These are phyloP conservation scores for Apostichopus californicus DNA, from an alignment of 35 echinoderm and acorn worm species.

Conservation along the genomic window DNA sequence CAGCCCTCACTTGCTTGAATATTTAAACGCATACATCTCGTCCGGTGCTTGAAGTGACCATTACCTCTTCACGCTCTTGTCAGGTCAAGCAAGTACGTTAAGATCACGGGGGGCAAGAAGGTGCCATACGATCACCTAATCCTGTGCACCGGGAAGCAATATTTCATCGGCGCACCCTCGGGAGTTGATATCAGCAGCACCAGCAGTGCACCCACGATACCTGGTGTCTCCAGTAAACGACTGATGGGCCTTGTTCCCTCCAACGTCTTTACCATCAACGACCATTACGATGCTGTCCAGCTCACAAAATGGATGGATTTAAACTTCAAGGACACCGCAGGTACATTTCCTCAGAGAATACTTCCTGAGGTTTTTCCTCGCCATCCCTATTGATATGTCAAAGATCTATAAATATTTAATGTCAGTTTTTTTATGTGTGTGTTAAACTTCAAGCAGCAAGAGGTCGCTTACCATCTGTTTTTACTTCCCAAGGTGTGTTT, in stretches of 20 bases:
- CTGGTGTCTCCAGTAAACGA: constrained; percentile 59
- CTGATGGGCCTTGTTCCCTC: constrained; percentile 69
- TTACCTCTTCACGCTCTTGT: too few relatives aligned
- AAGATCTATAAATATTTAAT: too few relatives aligned
- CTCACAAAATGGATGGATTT: constrained; percentile 73
- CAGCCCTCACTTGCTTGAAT: too few relatives aligned
- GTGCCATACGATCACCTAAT: constrained; percentile 96
- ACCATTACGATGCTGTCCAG: constrained; percentile 73
- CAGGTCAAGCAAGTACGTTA: constrained; percentile 95
- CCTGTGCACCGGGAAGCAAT: constrained; percentile 85
- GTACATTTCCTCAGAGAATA: constrained; percentile 25
- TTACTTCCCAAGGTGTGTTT: too few relatives aligned
- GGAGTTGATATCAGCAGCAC: constrained; percentile 71
- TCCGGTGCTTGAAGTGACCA: too few relatives aligned
- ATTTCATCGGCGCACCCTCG: constrained; percentile 79
- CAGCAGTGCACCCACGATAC: constrained; percentile 58
- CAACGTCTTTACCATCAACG: constrained; percentile 86
- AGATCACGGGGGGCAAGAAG: constrained; percentile 73
- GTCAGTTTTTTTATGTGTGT: too few relatives aligned
- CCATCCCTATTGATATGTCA: too few relatives aligned
- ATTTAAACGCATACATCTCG: too few relatives aligned
- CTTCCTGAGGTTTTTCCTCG: neutral
- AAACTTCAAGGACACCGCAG: constrained; percentile 75
- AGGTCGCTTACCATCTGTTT: too few relatives aligned
- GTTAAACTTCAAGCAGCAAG: too few relatives aligned